These are phyloP conservation scores for Hydractinia symbiolongicarpus DNA, from an alignment of 30 jellyfish, hydroid and myxozoan genomes.

Conservation along the genomic window DNA sequence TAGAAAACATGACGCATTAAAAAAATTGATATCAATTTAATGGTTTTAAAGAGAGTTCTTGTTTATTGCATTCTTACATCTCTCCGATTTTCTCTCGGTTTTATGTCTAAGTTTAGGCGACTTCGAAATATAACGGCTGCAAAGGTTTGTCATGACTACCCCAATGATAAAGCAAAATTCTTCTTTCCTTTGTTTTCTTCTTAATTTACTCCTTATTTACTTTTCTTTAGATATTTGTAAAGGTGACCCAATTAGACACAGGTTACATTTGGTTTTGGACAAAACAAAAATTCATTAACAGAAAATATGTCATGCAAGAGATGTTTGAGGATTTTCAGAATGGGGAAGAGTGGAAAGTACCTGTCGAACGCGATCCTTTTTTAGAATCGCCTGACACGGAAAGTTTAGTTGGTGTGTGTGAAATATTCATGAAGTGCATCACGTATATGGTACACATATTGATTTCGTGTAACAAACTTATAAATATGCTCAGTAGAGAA, in stretches of 20 bases:
- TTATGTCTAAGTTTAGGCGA: too few relatives aligned
- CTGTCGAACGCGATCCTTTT: constrained; percentile 75
- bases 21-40: too few relatives aligned
- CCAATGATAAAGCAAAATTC: too few relatives aligned
- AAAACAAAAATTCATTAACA: constrained; percentile 53
- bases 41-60: too few relatives aligned
- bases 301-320: constrained; percentile 77
- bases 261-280: constrained; percentile 76
- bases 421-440: constrained; percentile 56
- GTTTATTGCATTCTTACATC: too few relatives aligned
- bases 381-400: constrained; percentile 71
- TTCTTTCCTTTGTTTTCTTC: too few relatives aligned
- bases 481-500: too few relatives aligned
- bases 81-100: too few relatives aligned
- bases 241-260: constrained; percentile 52
- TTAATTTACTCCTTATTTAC: too few relatives aligned
- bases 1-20: too few relatives aligned
- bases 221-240: constrained; percentile 26
- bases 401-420: constrained; percentile 58
- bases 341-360: constrained; percentile 72
- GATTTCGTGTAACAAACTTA: background rate
- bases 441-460: constrained; percentile 50
- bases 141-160: too few relatives aligned
- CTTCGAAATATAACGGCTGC: too few relatives aligned
- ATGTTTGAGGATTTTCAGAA: constrained; percentile 72